These are phyloP conservation scores for Aphelenchoides besseyi DNA, from an alignment of 1,140 invertebrate species.

Conservation along the genomic window DNA sequence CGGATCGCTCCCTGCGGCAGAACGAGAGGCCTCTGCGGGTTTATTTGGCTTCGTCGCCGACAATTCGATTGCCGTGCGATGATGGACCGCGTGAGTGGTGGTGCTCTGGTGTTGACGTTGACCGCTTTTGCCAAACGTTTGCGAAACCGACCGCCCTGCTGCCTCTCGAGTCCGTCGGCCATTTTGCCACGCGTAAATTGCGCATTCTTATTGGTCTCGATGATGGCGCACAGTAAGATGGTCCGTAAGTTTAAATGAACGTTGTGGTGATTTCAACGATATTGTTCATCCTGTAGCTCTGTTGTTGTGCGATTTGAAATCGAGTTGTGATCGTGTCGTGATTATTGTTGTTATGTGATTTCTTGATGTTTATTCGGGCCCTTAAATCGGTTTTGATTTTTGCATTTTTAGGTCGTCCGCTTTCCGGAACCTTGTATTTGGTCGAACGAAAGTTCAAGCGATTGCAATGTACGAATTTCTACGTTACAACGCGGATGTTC, in stretches of 20 bases:
- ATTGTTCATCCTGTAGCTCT: too few species aligned
- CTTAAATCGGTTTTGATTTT: too few species aligned
- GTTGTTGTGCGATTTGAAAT: neutral
- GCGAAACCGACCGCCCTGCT: neutral
- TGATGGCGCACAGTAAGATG: neutral
- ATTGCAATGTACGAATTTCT: conserved; percentile 45
- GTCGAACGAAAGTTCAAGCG: too few species aligned
- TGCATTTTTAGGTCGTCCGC: too few species aligned
- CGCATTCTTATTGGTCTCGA: too few species aligned
- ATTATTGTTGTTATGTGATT: neutral
- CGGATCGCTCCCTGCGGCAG: neutral
- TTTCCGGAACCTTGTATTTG: too few species aligned
- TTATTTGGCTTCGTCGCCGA: neutral
- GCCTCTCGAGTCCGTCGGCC: neutral
- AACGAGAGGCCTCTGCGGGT: neutral
- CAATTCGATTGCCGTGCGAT: neutral
- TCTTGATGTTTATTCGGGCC: neutral
- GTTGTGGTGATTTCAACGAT: neutral
- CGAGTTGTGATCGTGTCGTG: neutral
- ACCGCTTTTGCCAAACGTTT: neutral
- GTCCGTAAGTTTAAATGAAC: neutral
- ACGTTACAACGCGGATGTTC: conserved; percentile 38
- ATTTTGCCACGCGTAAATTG: neutral
- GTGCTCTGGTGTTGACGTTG: conserved; percentile 1
- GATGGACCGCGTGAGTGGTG: neutral